Percentiles rank a stretch among this genome's conserved stretches.
These are phyloP conservation scores for Heliconius congener DNA, from an alignment of 1,140 invertebrate species.

Conservation along the genomic window DNA sequence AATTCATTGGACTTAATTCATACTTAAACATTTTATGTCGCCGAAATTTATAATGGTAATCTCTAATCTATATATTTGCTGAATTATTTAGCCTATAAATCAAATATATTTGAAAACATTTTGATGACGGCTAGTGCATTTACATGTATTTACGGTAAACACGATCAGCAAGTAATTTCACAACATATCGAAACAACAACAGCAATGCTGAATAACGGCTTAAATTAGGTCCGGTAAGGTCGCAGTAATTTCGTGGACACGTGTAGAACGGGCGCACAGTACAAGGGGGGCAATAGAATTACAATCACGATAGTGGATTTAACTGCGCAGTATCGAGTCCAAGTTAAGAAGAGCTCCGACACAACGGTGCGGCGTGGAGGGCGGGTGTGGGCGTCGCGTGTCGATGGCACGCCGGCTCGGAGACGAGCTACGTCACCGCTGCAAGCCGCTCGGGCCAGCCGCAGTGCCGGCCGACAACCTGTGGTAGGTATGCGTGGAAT, in stretches of 20 bases:
- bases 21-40: no score
- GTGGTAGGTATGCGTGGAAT: constrained; percentile 71
- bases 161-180: neutral
- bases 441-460: constrained; percentile 60
- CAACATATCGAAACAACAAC: neutral
- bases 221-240: neutral
- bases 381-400: constrained; percentile 30
- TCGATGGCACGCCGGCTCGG: constrained; percentile 38
- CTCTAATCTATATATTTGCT: no score
- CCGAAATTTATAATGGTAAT: no score
- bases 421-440: constrained; percentile 61
- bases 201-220: neutral
- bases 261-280: constrained; percentile 12
- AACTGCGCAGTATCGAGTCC: constrained; percentile 53
- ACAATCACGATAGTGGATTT: constrained; percentile 39
- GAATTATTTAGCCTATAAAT: no score
- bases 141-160: neutral
- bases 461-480: constrained; percentile 71
- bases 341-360: constrained; percentile 46
- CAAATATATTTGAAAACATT: no score
- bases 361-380: constrained; percentile 30
- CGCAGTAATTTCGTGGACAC: constrained; percentile 18
- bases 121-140: no score
- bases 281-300: constrained; percentile 14
- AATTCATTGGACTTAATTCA: no score